Evolutionary conservation across 1,140 invertebrate genomes (phyloP).

Genomic region (Ruditapes philippinarum): DNA sequence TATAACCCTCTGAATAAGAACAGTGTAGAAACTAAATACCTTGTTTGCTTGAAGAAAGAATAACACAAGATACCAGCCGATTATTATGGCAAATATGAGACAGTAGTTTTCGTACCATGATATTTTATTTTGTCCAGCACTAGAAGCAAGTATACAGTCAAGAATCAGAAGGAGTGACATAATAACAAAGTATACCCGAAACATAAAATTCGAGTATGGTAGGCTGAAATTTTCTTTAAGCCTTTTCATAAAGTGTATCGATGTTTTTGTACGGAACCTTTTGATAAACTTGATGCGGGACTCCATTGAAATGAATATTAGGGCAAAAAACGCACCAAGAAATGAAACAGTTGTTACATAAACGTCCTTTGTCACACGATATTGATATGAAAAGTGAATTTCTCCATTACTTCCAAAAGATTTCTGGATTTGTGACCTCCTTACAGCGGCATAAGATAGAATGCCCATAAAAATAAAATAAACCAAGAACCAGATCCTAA

Average conservation of each 20-base stretch:
- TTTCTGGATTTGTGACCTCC: too few relatives aligned
- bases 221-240: too few relatives aligned
- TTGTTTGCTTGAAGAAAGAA: constrained; percentile 67
- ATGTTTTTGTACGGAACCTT: not conserved
- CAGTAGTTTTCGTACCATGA: too few relatives aligned
- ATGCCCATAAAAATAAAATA: not conserved
- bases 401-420: too few relatives aligned
- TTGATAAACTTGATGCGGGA: not conserved
- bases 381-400: not conserved
- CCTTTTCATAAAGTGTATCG: too few relatives aligned
- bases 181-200: constrained; percentile 66
- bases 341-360: not conserved
- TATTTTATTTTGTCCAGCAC: not conserved
- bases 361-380: not conserved
- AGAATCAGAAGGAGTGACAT: constrained; percentile 66
- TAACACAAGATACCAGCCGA: too few relatives aligned
- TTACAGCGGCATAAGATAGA: not conserved
- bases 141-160: constrained; percentile 57
- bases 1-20: constrained; percentile 68
- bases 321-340: not conserved
- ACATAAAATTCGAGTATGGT: constrained; percentile 33
- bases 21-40: constrained; percentile 73
- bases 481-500: not conserved
- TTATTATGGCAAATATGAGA: too few relatives aligned
- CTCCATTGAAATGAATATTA: not conserved